These are phyloP conservation scores for Brachionus koreanus DNA, from an alignment of 1,140 invertebrate genomes.

Conservation along the genomic window DNA sequence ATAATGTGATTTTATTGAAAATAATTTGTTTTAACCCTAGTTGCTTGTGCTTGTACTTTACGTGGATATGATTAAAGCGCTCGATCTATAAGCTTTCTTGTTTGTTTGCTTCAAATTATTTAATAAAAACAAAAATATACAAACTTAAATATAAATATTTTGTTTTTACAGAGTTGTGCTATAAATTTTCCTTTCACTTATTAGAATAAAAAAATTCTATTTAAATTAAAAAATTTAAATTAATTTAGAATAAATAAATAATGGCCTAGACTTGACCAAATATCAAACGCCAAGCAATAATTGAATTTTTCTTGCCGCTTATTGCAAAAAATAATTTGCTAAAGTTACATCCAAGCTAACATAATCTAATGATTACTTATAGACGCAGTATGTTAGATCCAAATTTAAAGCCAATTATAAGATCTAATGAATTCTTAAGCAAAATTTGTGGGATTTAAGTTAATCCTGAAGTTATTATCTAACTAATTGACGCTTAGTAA, in stretches of 20 bases:
- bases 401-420: not conserved
- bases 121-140: constrained; percentile 27
- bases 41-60: not conserved
- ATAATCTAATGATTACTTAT: not conserved
- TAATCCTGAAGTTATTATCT: not conserved
- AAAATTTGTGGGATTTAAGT: not conserved
- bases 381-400: not conserved
- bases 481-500: not conserved
- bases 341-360: not conserved
- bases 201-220: not conserved
- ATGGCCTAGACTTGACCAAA: not conserved
- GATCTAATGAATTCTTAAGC: not conserved
- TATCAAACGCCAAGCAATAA: not conserved
- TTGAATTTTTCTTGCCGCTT: not conserved
- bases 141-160: not conserved
- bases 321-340: not conserved
- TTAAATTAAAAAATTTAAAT: not conserved
- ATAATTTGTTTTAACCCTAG: not conserved
- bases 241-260: not conserved
- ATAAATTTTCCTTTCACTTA: constrained; percentile 7
- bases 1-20: constrained; percentile 35
- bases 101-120: constrained; percentile 17
- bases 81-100: not conserved
- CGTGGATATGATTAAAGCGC: not conserved
- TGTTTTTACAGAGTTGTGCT: constrained; percentile 19